Base-by-base conservation (phyloP, 2,888 invertebrate genomes). In the Hemithea aestivaria region DNA sequence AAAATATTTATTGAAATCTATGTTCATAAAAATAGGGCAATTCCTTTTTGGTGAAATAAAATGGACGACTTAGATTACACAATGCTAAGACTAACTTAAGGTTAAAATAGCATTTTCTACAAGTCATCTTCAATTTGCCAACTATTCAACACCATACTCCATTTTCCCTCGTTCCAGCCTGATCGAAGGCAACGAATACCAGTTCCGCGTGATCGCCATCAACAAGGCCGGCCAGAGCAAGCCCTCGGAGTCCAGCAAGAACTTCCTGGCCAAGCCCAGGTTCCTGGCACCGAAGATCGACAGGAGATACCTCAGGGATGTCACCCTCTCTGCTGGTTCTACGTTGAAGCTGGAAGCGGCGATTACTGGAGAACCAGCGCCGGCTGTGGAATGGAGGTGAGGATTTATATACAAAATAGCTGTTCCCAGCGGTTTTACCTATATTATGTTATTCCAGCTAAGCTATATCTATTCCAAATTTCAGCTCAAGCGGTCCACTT, bases 231-330 rank as follows among this genome's bases (percentile, higher is more conserved):
- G 99, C 0, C 93, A 92, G 67, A 96, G 98, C 61, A 95, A 96
- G 57, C 96, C 98, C 0, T 96, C 97, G 6, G 95, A 96, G 38
- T 88, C 94, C 10, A 93, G 95, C 79, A 96, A 95, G 80, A 91
- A 91, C 62, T 96, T 96, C 78, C 87, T 91, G 39, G 96, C 96
- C 35, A 96, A 96, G 70, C 96, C 96, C 0, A 90, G 96, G 50
- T 95, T 92, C 88, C 82, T 98, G 73, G 96, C 98, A 50, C 99
- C 99, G 9, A 96, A 95, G 87, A 99, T 99, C 75, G 97, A 98
- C 84, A 91, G 98, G 45, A 92, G 96, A 53, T 95, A 97, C 68
- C 89, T 98, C 12, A 92, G 96, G 23, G 96, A 97, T 63, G 89
- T 98, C 25, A 95, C 95, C 1, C 85, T 99, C 36, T 97, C 98